Base-by-base conservation (phyloP, 2,888 invertebrate species). In the Drosophila sordidula region DNA sequence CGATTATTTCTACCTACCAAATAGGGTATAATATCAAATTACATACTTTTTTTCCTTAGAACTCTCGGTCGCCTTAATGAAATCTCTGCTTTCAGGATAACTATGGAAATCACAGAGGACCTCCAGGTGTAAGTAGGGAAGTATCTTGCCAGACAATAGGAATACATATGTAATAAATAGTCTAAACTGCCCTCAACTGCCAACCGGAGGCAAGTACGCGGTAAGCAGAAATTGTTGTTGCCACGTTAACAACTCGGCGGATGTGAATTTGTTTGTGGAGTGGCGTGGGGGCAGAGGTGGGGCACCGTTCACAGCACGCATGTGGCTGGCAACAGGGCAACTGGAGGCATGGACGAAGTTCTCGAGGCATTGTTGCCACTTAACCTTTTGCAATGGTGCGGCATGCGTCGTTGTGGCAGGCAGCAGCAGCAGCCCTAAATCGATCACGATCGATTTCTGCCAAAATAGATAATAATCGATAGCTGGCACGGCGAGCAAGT, bases 401-500 rank as follows among this genome's bases (percentile, higher is more conserved):
- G 63, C 63, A 52, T 63, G 66, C 62, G 62, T 58, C 56, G 47
- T 56, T 36, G 38, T 63, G 29, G 46, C 54, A 50, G 38, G 14
- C 44, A n/a, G 38, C 62, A 56, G 38, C 73, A 59, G 42, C 65
- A 42, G 65, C 72, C 62, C 65, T 76, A 80, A 85, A 90, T 89
- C 89, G 90, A 82, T 89, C 89, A 90, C 89, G 90, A 89, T 80
- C 78, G 75, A 77, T 80, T 87, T 79, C 78, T 75, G 82, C 71
- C 68, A 80, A 85, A 82, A 84, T 68, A 75, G 78, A 84, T 84
- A 76, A 85, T 89, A 81, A 88, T 76, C 77, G 74, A 75, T 78
- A 75, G 61, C 73, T 18, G 38, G 34, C 39, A 34, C 18, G 41
- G 26, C 59, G 29, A 38, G 63, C 70, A 74, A 69, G 75, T 73